Evolutionary conservation across 1,140 invertebrate genomes (phyloP).

Genomic region (Calosoma granatense): DNA sequence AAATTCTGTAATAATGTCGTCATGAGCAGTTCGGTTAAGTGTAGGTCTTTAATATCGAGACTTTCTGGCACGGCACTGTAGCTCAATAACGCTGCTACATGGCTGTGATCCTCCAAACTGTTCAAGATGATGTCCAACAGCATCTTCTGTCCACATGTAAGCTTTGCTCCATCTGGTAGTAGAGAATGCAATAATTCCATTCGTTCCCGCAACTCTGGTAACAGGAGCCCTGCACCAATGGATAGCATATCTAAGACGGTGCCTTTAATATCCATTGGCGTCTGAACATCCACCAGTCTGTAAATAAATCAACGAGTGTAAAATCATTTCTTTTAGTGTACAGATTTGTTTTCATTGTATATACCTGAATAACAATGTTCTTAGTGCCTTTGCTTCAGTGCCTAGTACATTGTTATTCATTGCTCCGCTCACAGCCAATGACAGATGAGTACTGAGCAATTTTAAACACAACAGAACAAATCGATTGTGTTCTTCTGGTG

Average conservation of each 20-base stretch:
- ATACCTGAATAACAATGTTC: slow-evolving; percentile 45
- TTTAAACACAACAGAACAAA: slow-evolving; percentile 49
- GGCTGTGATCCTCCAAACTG: slow-evolving; percentile 50
- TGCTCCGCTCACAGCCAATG: slow-evolving; percentile 42
- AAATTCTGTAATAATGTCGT: slow-evolving; percentile 46
- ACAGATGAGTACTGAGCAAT: slow-evolving; percentile 49
- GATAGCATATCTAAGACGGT: slow-evolving; percentile 46
- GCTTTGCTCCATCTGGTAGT: slow-evolving; percentile 42
- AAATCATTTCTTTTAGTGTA: too few species aligned
- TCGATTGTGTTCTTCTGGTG: slow-evolving; percentile 43
- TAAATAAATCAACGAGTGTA: too few species aligned
- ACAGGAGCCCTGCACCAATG: slow-evolving; percentile 46
- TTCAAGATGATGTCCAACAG: slow-evolving; percentile 49
- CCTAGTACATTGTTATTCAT: slow-evolving; percentile 39
- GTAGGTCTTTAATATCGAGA: slow-evolving; percentile 31
- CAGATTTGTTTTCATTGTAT: slow-evolving; percentile 8
- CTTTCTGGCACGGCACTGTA: slow-evolving; percentile 29
- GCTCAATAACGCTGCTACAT: slow-evolving; percentile 46
- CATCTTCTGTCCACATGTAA: slow-evolving; percentile 51
- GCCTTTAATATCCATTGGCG: slow-evolving; percentile 41
- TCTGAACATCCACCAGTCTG: slow-evolving; percentile 48
- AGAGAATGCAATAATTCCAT: slow-evolving; percentile 48
- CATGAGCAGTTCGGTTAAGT: slow-evolving; percentile 43
- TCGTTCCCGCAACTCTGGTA: slow-evolving; percentile 48
- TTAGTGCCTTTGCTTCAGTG: slow-evolving; percentile 41